A percentile compares a stretch with the other conserved stretches of the same genome.
phyloP scores from a whole-genome alignment of 2,888 invertebrate genomes.

The Muscina levida region DNA sequence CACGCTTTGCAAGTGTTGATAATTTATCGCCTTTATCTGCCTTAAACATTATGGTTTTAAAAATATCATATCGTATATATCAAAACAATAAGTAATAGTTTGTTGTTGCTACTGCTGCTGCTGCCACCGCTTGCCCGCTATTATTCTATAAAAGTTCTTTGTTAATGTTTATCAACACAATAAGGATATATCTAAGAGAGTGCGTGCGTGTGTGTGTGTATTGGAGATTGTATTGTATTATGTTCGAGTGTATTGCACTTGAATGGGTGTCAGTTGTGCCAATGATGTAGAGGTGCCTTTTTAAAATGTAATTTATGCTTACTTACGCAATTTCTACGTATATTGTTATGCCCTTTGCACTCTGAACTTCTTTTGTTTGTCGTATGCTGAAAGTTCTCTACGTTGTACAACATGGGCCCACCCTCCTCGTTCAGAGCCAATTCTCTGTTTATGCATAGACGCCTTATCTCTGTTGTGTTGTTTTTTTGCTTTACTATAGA shows the following conservation, averaged over 20 bases:
- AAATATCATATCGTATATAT: conserved; percentile 23
- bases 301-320: conserved; percentile 56
- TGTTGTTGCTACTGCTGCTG: not conserved
- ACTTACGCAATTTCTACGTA: conserved; percentile 25
- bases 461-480: not conserved
- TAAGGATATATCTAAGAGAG: too few species aligned
- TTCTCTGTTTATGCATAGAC: not conserved
- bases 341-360: conserved; percentile 12
- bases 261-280: conserved; percentile 39
- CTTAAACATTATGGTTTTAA: conserved; percentile 57
- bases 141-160: conserved; percentile 8
- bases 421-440: not conserved
- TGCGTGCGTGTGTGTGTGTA: too few species aligned
- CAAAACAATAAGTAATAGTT: conserved; percentile 26
- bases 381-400: not conserved
- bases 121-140: not conserved
- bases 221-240: not conserved
- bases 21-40: conserved; percentile 66
- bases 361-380: conserved; percentile 23
- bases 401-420: not conserved
- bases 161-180: conserved; percentile 6
- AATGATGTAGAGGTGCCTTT: conserved; percentile 8
- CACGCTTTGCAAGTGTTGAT: conserved; percentile 55
- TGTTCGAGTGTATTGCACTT: not conserved
- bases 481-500: not conserved